Evolutionary conservation across 2,797 vertebrate genomes (phyloP), one percentile per base, ranked within the genome.

Genomic region (Hoplostethus mediterraneus): DNA sequence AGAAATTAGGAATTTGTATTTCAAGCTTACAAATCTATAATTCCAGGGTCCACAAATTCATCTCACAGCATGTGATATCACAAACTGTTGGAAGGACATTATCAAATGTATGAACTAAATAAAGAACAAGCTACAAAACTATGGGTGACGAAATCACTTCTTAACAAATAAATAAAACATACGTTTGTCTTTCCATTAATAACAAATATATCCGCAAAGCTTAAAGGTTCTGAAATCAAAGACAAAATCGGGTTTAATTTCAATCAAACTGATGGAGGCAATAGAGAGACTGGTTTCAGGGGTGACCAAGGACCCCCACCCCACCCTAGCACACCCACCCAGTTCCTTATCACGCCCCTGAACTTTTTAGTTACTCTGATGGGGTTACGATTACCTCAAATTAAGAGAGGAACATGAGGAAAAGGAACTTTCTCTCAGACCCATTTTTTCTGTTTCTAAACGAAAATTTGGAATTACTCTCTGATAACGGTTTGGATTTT

Each of bases 331-430:
- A 72, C 71, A 56, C 28, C 69, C 81, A 53, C 4, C 9, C 28
- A 33, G 61, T 72, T 73, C 77, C 73, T 83, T 82, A 89, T 85
- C 84, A 87, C 74, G 80, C 84, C 86, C 88, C 76, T 81, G 74
- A 81, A 83, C 86, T 79, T 87, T 83, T 83, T 47, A 73, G 10
- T 80, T 62, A 80, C 74, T 75, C 62, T 31, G 67, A 47, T 67
- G 56, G 4, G n/a, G 75, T 78, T 80, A 62, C 73, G 71, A 0
- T 67, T 54, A 42, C 44, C 62, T 77, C 61, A 67, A 73, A 81
- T 76, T 81, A 75, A 71, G 1, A 67, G 28, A 4, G 7, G 33
- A 33, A 33, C 33, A 33, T 6, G 33, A 33, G 33, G 33, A 33
- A 33, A 33, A 33, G 33, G 33, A 6, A 33, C 33, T 4, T 33